Base-by-base conservation (phyloP, 2,113 vertebrate species). In the Strigops habroptila region DNA sequence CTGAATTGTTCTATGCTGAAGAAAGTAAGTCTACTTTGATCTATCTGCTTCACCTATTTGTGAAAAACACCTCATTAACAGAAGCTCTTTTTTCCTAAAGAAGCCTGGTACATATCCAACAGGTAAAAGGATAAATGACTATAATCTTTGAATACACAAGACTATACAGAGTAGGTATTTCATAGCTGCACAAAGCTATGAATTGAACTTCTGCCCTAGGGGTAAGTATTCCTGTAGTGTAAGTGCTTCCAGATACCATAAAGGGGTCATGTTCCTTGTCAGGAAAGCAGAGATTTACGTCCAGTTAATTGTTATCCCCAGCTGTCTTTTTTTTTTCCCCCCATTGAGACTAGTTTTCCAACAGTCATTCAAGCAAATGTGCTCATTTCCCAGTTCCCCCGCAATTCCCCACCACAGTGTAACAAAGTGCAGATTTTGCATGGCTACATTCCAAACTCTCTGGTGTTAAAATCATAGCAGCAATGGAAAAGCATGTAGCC, bases 201-300 rank as follows among this genome's bases (percentile, higher is more conserved):
- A 97, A 97, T 91, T 96, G 92, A 93, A 94, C 87, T 96, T 96
- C 82, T 94, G 73, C 95, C 94, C 92, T 85, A 79, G 44, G 92
- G 96, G 74, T 89, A 94, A 85, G 82, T 84, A 95, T 95, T 96
- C 80, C 87, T 71, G 79, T 76, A 89, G 82, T 12, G 23, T 77
- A 94, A 94, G 88, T 94, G 77, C 90, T 93, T 96, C 90, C 80
- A 93, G 86, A 93, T 90, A 77, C 78, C 82, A 87, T 82, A 65
- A 1, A 9, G 24, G 60, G 92, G 74, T 94, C 87, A 76, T 23
- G 44, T 74, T 95, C 76, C 91, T 85, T 89, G 73, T 91, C 82
- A 96, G 62, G 14, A 90, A 95, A 94, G 74, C 85, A 83, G 79
- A 94, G 77, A 33, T 96, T 91, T 95, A 91, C 64, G 96, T 88